Evolutionary conservation across 1,140 invertebrate species (phyloP).

Genomic region (Drosophila saltans): DNA sequence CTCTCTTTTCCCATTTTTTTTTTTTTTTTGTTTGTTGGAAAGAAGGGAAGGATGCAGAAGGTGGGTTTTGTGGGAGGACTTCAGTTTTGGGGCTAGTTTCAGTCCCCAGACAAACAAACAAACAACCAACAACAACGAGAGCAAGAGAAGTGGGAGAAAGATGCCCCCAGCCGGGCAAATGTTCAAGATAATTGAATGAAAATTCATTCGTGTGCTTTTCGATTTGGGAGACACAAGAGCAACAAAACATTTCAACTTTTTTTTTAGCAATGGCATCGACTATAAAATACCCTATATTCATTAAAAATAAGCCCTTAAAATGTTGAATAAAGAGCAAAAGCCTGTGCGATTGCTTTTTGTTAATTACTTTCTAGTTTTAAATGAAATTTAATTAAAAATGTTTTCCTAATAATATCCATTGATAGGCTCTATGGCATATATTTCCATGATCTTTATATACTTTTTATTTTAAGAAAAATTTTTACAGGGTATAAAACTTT

Average conservation of each 20-base stretch:
- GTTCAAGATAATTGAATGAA: constrained; percentile 80
- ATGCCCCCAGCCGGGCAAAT: constrained; percentile 42
- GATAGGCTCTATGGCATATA: no score
- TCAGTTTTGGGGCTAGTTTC: constrained; percentile 69
- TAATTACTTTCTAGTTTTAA: no score
- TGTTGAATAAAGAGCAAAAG: no score
- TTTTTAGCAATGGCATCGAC: not conserved
- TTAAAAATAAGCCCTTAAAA: no score
- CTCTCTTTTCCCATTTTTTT: not conserved
- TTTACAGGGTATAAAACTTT: not conserved
- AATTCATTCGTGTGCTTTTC: constrained; percentile 80
- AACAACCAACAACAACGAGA: constrained; percentile 38
- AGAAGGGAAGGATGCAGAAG: not conserved
- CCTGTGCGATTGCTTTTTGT: no score
- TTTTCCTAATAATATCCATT: no score
- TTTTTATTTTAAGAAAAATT: not conserved
- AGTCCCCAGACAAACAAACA: constrained; percentile 70
- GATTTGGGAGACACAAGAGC: constrained; percentile 54
- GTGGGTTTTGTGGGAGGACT: not conserved
- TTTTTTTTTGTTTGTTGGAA: constrained; percentile 3
- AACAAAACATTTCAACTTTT: not conserved
- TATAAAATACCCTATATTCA: not conserved
- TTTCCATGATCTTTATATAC: not conserved
- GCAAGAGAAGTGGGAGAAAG: not conserved
- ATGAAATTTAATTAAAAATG: no score